Evolutionary conservation across 2,888 invertebrate species (phyloP).

Genomic region (Crioceris asparagi): DNA sequence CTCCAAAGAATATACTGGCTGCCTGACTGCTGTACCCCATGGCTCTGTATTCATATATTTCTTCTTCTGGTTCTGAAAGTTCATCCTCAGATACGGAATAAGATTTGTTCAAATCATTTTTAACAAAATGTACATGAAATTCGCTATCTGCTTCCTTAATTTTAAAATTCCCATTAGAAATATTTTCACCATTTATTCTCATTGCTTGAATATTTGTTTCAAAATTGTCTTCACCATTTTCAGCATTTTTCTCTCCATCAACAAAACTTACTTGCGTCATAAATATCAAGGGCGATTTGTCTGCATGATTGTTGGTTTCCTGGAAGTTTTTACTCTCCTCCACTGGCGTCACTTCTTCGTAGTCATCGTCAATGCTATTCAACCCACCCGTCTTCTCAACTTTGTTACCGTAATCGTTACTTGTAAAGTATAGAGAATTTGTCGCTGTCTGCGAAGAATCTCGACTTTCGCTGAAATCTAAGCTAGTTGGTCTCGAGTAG

Average conservation of each 20-base stretch:
- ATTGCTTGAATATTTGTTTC: constrained; percentile 1
- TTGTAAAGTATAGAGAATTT: too few species aligned
- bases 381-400: too few species aligned
- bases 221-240: constrained; percentile 2
- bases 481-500: too few species aligned
- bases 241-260: constrained; percentile 4
- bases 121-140: constrained; percentile 13
- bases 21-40: constrained; percentile 30
- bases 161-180: neutral
- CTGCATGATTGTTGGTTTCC: neutral
- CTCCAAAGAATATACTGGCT: constrained; percentile 33
- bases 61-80: constrained; percentile 8
- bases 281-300: constrained; percentile 11
- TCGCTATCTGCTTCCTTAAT: constrained; percentile 2
- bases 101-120: constrained; percentile 9
- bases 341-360: neutral
- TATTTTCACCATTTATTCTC: too few species aligned
- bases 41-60: constrained; percentile 1
- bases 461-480: too few species aligned
- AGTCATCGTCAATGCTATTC: neutral
- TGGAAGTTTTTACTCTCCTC: constrained; percentile 2
- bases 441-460: too few species aligned
- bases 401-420: too few species aligned
- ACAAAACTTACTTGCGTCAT: constrained; percentile 10
- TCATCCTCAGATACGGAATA: constrained; percentile 16